phyloP scores from a whole-genome alignment of 2,113 vertebrate species.

The Barnardius zonarius region DNA sequence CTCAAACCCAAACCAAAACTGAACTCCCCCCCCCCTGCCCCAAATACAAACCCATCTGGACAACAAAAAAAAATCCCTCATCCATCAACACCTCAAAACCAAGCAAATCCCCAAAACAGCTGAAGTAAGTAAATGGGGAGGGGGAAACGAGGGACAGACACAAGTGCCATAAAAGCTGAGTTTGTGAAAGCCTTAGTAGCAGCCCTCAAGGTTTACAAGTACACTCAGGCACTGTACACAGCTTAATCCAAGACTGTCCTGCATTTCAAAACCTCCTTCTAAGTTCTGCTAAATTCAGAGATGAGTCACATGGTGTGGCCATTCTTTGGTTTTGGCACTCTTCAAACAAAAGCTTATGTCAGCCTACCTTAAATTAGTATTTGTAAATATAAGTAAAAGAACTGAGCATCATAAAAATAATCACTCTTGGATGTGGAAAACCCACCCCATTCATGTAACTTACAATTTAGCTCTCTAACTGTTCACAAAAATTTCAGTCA shows the following conservation, averaged over 20 bases:
- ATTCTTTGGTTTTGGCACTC: neutral
- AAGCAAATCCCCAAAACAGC: neutral
- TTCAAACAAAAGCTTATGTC: neutral
- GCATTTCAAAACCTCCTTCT: neutral
- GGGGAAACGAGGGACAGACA: neutral
- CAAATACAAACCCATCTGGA: neutral
- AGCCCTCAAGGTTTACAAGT: neutral
- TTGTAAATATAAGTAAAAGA: neutral
- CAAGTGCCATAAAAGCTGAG: neutral
- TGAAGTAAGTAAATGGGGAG: neutral
- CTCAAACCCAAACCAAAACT: neutral
- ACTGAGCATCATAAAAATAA: neutral
- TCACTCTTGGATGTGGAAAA: neutral
- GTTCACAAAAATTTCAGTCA: neutral
- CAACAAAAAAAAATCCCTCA: neutral
- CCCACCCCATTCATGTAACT: rapidly evolving
- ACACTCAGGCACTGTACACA: neutral
- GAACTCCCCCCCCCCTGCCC: too few relatives aligned
- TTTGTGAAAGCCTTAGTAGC: neutral
- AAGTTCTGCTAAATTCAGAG: neutral
- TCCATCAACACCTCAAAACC: neutral
- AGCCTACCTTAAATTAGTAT: neutral
- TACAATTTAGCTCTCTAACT: rapidly evolving
- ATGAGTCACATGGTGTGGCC: rapidly evolving
- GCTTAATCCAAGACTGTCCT: neutral